Conservation (phyloP, 2,888 invertebrate species). For the Nebria salina region DNA sequence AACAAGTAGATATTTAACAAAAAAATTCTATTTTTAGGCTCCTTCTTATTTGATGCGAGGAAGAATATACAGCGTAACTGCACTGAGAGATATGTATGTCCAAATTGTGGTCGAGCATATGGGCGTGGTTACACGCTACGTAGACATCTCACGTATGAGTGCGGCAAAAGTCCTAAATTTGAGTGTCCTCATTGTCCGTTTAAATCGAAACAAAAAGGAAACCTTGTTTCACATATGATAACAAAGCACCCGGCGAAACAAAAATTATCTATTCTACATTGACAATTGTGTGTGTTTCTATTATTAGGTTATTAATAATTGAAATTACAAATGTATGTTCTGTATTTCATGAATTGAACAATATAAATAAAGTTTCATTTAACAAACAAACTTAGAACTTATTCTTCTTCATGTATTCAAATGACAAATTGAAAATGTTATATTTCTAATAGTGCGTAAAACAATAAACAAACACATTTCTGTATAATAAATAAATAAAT, state of each 20-base stretch:
- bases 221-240: constrained; percentile 25
- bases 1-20: background rate
- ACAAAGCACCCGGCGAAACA: background rate
- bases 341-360: background rate
- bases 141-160: constrained; percentile 20
- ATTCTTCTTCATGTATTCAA: background rate
- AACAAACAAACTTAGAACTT: background rate
- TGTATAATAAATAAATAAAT: no score
- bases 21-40: no score
- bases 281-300: background rate
- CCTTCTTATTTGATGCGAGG: background rate
- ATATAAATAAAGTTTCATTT: background rate
- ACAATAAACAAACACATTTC: no score
- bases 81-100: background rate
- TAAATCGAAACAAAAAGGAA: constrained; percentile 26
- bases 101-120: constrained; percentile 19
- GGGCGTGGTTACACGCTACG: constrained; percentile 4
- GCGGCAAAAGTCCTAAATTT: constrained; percentile 23
- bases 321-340: no score
- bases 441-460: no score
- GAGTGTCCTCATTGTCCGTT: constrained; percentile 39
- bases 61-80: background rate
- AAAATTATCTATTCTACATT: background rate
- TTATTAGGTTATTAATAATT: no score
- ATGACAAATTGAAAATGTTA: background rate